phyloP scores from a whole-genome alignment of 1,140 invertebrate species.

The Drosophila ercepeae region DNA sequence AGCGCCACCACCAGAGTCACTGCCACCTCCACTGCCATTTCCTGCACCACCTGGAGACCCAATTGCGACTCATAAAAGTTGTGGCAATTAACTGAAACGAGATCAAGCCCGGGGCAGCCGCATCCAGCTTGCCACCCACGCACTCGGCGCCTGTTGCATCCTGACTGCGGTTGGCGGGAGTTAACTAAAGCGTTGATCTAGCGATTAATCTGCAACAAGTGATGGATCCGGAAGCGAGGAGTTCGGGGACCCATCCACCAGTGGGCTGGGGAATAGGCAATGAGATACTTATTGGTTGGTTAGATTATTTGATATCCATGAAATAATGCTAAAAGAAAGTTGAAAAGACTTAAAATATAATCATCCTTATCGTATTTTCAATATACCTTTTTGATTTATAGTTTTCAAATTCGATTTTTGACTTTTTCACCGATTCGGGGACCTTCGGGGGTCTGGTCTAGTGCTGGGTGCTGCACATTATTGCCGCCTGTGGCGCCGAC shows the following conservation, averaged over 20 bases:
- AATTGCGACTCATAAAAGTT: constrained; percentile 67
- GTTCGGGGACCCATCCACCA: not conserved
- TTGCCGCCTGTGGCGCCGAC: constrained; percentile 63
- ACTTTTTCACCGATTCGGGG: not conserved
- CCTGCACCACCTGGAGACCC: constrained; percentile 36
- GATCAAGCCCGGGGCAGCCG: constrained; percentile 34
- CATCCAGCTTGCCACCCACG: constrained; percentile 59
- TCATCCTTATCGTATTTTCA: not conserved
- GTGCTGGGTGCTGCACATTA: constrained; percentile 48
- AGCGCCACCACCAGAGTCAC: constrained; percentile 41
- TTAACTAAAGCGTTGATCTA: constrained; percentile 79
- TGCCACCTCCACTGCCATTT: not conserved
- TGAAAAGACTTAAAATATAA: not conserved
- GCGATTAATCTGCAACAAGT: constrained; percentile 79
- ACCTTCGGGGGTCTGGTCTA: constrained; percentile 16
- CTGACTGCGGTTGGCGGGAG: constrained; percentile 46
- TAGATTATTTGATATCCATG: too few species aligned
- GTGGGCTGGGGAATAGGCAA: not conserved
- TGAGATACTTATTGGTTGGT: not conserved
- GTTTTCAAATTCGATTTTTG: constrained; percentile 71
- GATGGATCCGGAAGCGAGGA: not conserved
- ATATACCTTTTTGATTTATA: constrained; percentile 23
- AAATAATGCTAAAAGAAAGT: too few species aligned
- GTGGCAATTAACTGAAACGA: constrained; percentile 74
- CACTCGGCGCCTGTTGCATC: constrained; percentile 40